Base-by-base conservation (phyloP, 2,113 vertebrate species). In the Mandrillus leucophaeus region DNA sequence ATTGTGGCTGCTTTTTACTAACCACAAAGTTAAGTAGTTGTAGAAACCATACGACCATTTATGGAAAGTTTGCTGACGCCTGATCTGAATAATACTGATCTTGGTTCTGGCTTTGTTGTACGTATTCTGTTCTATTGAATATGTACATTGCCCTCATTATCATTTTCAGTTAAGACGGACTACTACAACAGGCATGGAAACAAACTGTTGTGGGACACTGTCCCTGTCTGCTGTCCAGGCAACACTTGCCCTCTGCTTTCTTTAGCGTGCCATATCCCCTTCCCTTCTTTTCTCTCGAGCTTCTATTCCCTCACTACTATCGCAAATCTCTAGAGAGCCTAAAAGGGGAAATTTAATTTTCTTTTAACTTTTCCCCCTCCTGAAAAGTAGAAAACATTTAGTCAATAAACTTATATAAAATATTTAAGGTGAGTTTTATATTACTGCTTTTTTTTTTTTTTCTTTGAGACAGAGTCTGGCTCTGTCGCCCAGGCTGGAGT, bases 401-500 rank as follows among this genome's bases (percentile, higher is more conserved):
- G 82, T 88, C 43, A 87, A 4, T 73, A 76, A 88, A 93, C 81
- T 64, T 83, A 48, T 12, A 38, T 88, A 75, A 78, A 48, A 78
- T 95, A 79, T 80, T 95, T 88, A 95, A 90, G 50, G 88, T 40
- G 64, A 64, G 27, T 94, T 94, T 92, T 90, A 50, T 75, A 55
- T 75, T 81, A 30, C n/a, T 89, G 76, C 32, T 88, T 76, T 57
- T 48, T 35, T 35, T 16, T 61, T 61, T 59, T 59, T 61, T 25
- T 23, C 9, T 25, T 30, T 64, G 27, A 30, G 61, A 64, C 2
- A 5, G 61, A 64, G 27, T 64, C 25, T 64, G 61, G 12, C 61
- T 64, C 27, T 64, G 27, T 64, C 5, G 61, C 61, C 27, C 27
- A 64, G 61, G 61, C 61, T 64, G 61, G 27, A 64, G 27, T 61